A percentile compares a stretch with the other conserved stretches of the same genome.
phyloP scores from a whole-genome alignment of 2,888 invertebrate genomes.

The Mythimna vitellina region DNA sequence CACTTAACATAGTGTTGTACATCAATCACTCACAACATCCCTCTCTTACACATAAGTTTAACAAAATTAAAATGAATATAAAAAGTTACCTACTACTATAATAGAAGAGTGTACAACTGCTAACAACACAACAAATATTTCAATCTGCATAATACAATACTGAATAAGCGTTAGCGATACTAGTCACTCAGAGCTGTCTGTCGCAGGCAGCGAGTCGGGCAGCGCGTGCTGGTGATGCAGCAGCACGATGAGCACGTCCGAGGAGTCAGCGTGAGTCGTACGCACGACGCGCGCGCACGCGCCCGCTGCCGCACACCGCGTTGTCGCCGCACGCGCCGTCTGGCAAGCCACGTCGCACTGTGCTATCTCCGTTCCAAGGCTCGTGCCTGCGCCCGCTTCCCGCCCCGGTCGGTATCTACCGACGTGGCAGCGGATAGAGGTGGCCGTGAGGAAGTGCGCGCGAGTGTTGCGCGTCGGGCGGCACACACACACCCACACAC shows the following conservation, averaged over 20 bases:
- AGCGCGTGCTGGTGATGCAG: slow-evolving; percentile 67
- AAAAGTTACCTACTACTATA: no score
- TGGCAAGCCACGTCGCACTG: slow-evolving; percentile 39
- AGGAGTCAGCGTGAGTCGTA: slow-evolving; percentile 42
- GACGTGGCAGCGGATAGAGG: slow-evolving; percentile 93
- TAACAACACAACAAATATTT: no score
- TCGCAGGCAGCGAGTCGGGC: slow-evolving; percentile 37
- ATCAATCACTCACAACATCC: no score
- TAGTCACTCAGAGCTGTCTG: background rate
- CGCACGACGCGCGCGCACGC: slow-evolving; percentile 64
- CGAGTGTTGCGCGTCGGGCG: slow-evolving; percentile 94
- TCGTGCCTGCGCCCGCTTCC: slow-evolving; percentile 2
- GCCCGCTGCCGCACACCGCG: slow-evolving; percentile 54
- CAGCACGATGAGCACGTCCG: slow-evolving; percentile 70
- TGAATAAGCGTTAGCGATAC: background rate
- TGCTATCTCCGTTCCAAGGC: slow-evolving; percentile 3
- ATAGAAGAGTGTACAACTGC: no score
- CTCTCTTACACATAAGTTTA: no score
- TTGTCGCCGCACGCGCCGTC: slow-evolving; percentile 29
- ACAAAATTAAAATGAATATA: no score
- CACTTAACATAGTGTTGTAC: no score
- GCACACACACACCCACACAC: slow-evolving; percentile 93
- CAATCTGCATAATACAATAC: no score
- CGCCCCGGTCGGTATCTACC: slow-evolving; percentile 78
- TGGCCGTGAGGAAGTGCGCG: slow-evolving; percentile 93